Base-by-base conservation (phyloP, 2,888 invertebrate genomes). In the Tuta absoluta region DNA sequence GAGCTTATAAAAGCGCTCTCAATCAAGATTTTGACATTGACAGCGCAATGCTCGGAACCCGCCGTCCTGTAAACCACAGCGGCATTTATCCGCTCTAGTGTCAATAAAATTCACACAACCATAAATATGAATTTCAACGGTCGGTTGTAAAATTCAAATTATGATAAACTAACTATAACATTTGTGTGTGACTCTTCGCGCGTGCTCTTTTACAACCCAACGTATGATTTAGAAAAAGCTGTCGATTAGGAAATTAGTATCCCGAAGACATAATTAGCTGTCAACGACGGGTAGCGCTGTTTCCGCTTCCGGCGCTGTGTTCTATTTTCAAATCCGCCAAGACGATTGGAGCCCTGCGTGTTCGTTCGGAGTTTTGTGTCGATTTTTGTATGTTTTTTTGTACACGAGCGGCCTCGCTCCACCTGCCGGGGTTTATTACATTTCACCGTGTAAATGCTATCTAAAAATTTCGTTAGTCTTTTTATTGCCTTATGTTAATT, bases 401-500 rank as follows among this genome's bases (percentile, higher is more conserved):
- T 71, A 71, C 67, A 64, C 69, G 63, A 65, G 69, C 69, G 67
- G 12, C 64, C 58, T 59, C 65, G 67, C 73, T 74, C 73, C 89
- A 90, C 89, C 91, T 90, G 91, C 86, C 86, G 70, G 72, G 69
- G 74, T 77, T 86, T 86, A 88, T 84, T 79, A 76, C 83, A 68
- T 79, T 79, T 76, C 77, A 78, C 80, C 81, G 82, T 86, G 86
- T 87, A 86, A 85, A 85, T 79, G 84, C 78, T 84, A 82, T 86
- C 87, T 86, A 90, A 90, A 87, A 89, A 86, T 90, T 90, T 88
- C 86, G 89, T 91, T 89, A 85, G 82, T 76, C 79, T 84, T 83
- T 91, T 91, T 91, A 91, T 90, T 81, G 82, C 84, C 80, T 85
- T 90, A 91, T 91, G 91, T 89, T 91, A 91, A 91, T 91, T 91